A percentile compares a stretch with the other conserved stretches of the same genome.
phyloP scores from a whole-genome alignment of 2,113 vertebrate genomes.

The Epinephelus cyanopodus region DNA sequence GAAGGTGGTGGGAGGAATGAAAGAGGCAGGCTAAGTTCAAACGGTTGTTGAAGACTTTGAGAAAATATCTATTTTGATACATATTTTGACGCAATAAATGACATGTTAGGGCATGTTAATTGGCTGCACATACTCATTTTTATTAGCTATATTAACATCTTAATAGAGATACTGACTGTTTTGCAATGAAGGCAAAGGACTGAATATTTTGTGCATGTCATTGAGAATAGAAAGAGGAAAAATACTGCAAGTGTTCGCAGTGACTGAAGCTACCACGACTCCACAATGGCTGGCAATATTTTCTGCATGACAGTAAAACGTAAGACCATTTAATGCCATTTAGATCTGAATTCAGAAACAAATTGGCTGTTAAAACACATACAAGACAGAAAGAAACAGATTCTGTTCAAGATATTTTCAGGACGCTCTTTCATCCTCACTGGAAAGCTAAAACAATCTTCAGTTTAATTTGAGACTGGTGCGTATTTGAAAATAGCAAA shows the following conservation, averaged over 20 bases:
- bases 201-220: not conserved
- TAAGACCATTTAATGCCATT: not conserved
- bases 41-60: too few relatives aligned
- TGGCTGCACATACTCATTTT: too few relatives aligned
- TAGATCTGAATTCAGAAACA: not conserved
- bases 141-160: too few relatives aligned
- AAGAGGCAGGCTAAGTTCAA: too few relatives aligned
- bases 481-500: conserved; percentile 52
- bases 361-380: not conserved
- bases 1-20: too few relatives aligned
- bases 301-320: conserved; percentile 4
- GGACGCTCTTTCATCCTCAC: conserved; percentile 24
- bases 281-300: not conserved
- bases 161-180: too few relatives aligned
- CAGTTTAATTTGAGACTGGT: conserved; percentile 53
- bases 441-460: conserved; percentile 55
- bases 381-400: conserved; percentile 6
- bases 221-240: not conserved
- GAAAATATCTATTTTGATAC: too few relatives aligned
- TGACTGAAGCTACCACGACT: not conserved
- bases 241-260: not conserved
- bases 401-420: conserved; percentile 35
- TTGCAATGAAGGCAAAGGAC: too few relatives aligned
- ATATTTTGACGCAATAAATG: too few relatives aligned
- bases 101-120: too few relatives aligned